These are phyloP conservation scores for Bilobella aurantiaca DNA, from an alignment of 1,140 invertebrate genomes.

Conservation along the genomic window DNA sequence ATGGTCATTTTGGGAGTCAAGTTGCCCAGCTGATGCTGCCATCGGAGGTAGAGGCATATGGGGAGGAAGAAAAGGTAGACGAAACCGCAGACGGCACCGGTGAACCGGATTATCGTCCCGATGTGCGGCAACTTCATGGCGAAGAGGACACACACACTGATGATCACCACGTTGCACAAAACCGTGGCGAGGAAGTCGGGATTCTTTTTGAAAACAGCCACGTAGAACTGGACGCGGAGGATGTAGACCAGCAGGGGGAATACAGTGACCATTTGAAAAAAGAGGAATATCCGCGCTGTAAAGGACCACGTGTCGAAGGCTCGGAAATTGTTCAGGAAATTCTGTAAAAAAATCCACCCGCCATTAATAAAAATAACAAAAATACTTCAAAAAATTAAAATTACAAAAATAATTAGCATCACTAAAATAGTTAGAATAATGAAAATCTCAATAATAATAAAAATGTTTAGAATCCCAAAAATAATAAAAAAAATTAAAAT, in stretches of 20 bases:
- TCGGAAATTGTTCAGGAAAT: constrained; percentile 80
- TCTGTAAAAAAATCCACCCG: no score
- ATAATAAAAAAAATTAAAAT: no score
- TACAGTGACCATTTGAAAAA: constrained; percentile 80
- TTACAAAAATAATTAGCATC: no score
- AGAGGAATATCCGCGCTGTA: constrained; percentile 64
- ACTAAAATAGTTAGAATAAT: no score
- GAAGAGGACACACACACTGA: constrained; percentile 63
- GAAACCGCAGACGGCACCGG: constrained; percentile 72
- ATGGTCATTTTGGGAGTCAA: no score
- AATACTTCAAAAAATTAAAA: no score
- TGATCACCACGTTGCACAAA: constrained; percentile 38
- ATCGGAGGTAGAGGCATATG: constrained; percentile 59
- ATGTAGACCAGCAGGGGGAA: constrained; percentile 78
- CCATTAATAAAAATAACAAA: no score
- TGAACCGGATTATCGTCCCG: constrained; percentile 77
- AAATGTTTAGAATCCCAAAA: no score
- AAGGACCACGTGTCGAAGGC: constrained; percentile 66
- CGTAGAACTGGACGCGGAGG: constrained; percentile 61
- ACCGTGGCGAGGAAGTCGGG: constrained; percentile 41
- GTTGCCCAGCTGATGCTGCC: constrained; percentile 48
- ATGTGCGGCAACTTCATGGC: constrained; percentile 75
- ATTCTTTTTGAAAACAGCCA: constrained; percentile 39
- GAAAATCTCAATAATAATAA: no score
- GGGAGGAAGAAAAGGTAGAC: constrained; percentile 78